Base-by-base conservation (phyloP, 2,113 vertebrate species). In the Pelusios castaneus region DNA sequence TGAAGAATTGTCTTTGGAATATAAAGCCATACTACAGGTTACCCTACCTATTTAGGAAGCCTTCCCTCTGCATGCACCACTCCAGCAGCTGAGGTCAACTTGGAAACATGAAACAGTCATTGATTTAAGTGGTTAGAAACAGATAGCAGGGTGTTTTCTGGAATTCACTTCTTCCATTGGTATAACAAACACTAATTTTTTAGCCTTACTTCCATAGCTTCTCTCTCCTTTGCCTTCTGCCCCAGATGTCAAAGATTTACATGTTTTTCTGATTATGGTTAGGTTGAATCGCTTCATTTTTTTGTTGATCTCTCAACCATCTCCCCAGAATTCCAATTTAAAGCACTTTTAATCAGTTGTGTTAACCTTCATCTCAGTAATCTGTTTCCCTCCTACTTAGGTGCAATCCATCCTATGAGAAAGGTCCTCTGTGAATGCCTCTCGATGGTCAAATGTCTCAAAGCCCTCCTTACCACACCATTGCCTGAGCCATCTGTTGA, bases 21-120 rank as follows among this genome's bases (percentile, higher is more conserved):
- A 11, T 0, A 41, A 76, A 51, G 55, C n/a, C 49, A 89, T 49
- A 85, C 41, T 78, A 90, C 0, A 56, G 12, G 11, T 25, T 8
- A 5, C 5, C 25, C 29, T n/a, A 10, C 27, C 45, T n/a, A 5
- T 16, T 51, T 85, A 49, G 84, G 77, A 76, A 41, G 1, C 2
- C 25, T 0, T n/a, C 88, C 45, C 13, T 63, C 38, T 73, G 34
- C 0, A 0, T 3, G 60, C 51, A 0, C 25, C 60, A 82, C 14
- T 34, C 11, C 27, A 90, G 3, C 4, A 77, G 70, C 7, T 87
- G 14, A 83, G 12, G 91, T 24, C 2, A 82, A 60, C 34, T 19
- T 47, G 83, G 80, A 92, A 45, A 2, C 75, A 25, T n/a, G n/a
- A 21, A 21, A 43, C 19, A 49, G 49, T 49, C 49, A 49, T 49